Evolutionary conservation across 1,140 invertebrate genomes (phyloP).

Genomic region (Heliconius hewitsoni): DNA sequence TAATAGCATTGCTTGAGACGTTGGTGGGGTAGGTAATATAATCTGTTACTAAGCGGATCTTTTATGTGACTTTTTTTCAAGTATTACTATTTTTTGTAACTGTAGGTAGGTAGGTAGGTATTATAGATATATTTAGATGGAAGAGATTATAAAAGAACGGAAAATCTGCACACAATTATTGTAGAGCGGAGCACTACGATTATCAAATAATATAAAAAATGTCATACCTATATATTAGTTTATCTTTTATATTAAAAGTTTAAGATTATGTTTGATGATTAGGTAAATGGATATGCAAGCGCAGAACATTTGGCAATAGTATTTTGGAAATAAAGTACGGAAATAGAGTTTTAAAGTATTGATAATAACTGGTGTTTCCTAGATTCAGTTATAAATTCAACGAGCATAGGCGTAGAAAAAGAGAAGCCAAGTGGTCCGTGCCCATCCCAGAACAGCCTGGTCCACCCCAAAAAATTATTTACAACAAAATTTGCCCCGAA

Average conservation of each 20-base stretch:
- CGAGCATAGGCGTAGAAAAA: background rate
- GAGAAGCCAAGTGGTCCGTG: no score
- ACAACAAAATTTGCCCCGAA: no score
- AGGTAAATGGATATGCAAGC: background rate
- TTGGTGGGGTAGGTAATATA: constrained; percentile 19
- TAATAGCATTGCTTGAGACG: constrained; percentile 18
- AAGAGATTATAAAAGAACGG: background rate
- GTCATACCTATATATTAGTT: background rate
- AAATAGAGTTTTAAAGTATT: background rate
- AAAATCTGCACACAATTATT: background rate
- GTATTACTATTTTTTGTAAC: background rate
- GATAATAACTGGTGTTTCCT: background rate
- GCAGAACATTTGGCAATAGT: background rate
- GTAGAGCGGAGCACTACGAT: no score
- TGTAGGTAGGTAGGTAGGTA: background rate
- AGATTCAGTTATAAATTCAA: background rate
- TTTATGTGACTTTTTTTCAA: background rate
- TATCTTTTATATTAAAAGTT: background rate
- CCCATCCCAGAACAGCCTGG: no score
- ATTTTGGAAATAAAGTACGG: background rate
- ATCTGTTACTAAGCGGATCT: constrained; percentile 26
- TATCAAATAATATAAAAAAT: background rate
- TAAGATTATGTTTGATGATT: background rate
- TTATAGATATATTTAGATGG: background rate
- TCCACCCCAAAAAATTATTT: no score